phyloP scores from a whole-genome alignment of 2,113 vertebrate genomes.

The Rhabdornis inornatus region DNA sequence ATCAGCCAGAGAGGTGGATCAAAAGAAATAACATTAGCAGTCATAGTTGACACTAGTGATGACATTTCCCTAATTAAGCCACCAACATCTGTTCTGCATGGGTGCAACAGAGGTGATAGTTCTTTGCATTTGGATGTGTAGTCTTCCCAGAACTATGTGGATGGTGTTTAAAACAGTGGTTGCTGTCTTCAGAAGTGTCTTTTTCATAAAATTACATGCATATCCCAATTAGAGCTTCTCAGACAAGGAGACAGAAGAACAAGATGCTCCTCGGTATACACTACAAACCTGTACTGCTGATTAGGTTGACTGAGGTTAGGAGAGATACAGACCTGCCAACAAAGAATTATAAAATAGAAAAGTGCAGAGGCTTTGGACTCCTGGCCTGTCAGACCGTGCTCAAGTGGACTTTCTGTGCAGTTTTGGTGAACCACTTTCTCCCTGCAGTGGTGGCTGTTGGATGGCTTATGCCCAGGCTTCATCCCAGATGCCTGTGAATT shows the following conservation, averaged over 20 bases:
- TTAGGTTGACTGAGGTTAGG: background rate
- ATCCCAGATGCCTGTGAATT: background rate
- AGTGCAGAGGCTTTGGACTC: background rate
- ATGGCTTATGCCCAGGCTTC: background rate
- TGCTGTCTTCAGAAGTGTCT: background rate
- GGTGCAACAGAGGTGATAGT: background rate
- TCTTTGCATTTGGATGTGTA: background rate
- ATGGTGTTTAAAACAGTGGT: background rate
- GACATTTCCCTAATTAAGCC: background rate
- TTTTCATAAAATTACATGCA: background rate
- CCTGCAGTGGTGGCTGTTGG: background rate
- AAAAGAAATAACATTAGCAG: background rate
- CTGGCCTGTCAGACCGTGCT: background rate
- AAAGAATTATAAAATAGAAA: background rate
- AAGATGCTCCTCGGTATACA: background rate
- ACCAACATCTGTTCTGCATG: background rate
- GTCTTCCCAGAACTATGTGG: background rate
- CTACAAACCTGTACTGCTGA: background rate
- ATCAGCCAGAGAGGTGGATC: background rate
- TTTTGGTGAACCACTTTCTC: background rate
- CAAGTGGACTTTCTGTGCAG: background rate
- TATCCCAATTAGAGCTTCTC: background rate
- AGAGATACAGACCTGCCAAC: rapidly evolving
- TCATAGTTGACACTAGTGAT: background rate
- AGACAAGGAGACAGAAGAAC: background rate